Evolutionary conservation across 2,797 vertebrate genomes (phyloP), one percentile per base, ranked within the genome.

Genomic region (Amblyopsis hoosieri): DNA sequence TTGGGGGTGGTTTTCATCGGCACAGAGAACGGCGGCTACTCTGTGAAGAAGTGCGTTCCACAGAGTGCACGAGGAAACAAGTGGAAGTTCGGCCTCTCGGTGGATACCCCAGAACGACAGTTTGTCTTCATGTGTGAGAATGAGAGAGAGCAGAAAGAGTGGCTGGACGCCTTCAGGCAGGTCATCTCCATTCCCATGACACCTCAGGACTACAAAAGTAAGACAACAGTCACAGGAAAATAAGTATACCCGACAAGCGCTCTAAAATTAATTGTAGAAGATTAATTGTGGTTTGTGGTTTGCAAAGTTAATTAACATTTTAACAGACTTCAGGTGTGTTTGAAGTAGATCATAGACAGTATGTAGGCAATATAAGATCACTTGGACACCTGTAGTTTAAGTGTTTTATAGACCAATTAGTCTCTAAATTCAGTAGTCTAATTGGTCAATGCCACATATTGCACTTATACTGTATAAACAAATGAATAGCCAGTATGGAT

Each of bases 51-150:
- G 66, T 91, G 79, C 0, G 54, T 90, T 45, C 94, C 95, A 0
- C 88, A 87, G 60, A 83, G 88, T 0, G 1, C 93, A 13, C 87
- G 86, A 0, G 83, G 93, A 54, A 96, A 94, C 85, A 96, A 93
- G 76, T 95, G 93, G 91, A 95, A 94, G 56, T 92, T 71, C 0
- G 94, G 93, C 0, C 57, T 99, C 45, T 87, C 80, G 8, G 60
- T 98, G 54, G 66, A 89, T 66, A 99, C 96, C 0, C 97, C 96
- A 0, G 64, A 71, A 4, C 84, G 97, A 13, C 89, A 92, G 71
- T 99, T 95, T 15, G 60, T 98, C 68, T 94, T 98, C 76, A 90
- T 94, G 85, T 98, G 96, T 29, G 92, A 97, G 81, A 94, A 90
- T 0, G 93, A 94, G 59, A 86, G 74, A 13, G 95, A 96, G 54